These are phyloP conservation scores for Cremastobaeus sp. DNA, from an alignment of 2,888 invertebrate species.

Conservation along the genomic window DNA sequence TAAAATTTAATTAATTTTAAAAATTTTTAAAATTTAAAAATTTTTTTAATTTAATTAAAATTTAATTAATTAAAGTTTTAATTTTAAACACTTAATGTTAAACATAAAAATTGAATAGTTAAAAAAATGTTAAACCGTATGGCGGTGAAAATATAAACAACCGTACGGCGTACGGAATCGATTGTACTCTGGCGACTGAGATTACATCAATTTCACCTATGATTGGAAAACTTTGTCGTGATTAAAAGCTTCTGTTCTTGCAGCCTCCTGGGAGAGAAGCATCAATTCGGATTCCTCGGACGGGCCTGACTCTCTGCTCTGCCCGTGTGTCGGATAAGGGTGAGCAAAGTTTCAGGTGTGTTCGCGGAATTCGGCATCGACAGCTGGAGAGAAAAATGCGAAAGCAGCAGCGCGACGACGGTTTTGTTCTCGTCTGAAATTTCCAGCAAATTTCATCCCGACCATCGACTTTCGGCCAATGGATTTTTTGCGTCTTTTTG, in stretches of 20 bases:
- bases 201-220: constrained; percentile 37
- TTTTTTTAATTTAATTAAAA: no score
- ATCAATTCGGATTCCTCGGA: constrained; percentile 76
- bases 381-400: constrained; percentile 26
- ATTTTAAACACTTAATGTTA: no score
- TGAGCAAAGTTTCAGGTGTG: constrained; percentile 95
- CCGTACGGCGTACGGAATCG: no score
- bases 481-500: constrained; percentile 30
- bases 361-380: constrained; percentile 75
- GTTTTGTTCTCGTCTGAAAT: constrained; percentile 30
- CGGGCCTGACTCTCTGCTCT: constrained; percentile 92
- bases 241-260: constrained; percentile 30
- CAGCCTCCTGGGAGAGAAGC: constrained; percentile 14
- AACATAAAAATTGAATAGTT: no score
- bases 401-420: constrained; percentile 28
- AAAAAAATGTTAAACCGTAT: constrained; percentile 11
- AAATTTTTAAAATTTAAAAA: no score
- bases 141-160: no score
- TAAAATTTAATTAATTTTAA: no score
- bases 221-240: constrained; percentile 56
- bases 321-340: constrained; percentile 84
- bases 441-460: constrained; percentile 47
- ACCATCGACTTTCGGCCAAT: constrained; percentile 35
- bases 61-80: no score
- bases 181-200: constrained; percentile 36